Conservation (phyloP, 1,140 invertebrate genomes). For the Saxidomus purpurata region DNA sequence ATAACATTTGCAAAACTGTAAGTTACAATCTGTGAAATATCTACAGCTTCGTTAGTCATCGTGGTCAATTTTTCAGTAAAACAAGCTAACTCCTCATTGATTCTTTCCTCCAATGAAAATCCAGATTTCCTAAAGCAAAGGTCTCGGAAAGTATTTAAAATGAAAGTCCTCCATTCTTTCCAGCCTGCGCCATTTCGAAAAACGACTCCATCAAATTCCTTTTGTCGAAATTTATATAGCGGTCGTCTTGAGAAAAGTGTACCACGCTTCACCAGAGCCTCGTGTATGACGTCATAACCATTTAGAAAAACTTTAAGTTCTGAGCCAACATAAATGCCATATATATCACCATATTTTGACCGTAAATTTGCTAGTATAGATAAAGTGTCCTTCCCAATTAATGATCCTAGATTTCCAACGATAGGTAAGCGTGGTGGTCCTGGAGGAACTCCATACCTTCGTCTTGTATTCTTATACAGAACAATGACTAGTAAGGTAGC, state of each 20-base stretch:
- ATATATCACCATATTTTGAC: too few species aligned
- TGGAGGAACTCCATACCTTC: background rate
- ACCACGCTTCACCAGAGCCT: slow-evolving; percentile 70
- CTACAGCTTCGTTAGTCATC: background rate
- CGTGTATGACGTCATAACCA: slow-evolving; percentile 66
- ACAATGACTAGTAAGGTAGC: too few species aligned
- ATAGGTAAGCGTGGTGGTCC: slow-evolving; percentile 45
- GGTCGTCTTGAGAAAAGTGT: slow-evolving; percentile 68
- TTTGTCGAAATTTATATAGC: background rate
- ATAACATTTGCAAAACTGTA: background rate
- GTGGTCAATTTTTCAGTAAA: background rate
- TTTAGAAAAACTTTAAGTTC: slow-evolving; percentile 68
- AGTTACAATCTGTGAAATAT: background rate
- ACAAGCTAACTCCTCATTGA: background rate
- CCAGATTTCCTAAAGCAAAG: background rate
- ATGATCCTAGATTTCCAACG: slow-evolving; percentile 56
- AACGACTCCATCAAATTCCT: slow-evolving; percentile 58
- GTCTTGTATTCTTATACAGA: too few species aligned
- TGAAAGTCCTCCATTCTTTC: too few species aligned
- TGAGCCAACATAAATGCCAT: slow-evolving; percentile 63
- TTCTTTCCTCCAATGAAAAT: background rate
- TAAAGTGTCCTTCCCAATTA: slow-evolving; percentile 51
- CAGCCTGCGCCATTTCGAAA: slow-evolving; percentile 92
- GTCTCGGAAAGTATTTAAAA: background rate
- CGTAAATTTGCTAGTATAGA: slow-evolving; percentile 26